Evolutionary conservation across 2,888 invertebrate genomes (phyloP).

Genomic region (Hypolimnas misippus): DNA sequence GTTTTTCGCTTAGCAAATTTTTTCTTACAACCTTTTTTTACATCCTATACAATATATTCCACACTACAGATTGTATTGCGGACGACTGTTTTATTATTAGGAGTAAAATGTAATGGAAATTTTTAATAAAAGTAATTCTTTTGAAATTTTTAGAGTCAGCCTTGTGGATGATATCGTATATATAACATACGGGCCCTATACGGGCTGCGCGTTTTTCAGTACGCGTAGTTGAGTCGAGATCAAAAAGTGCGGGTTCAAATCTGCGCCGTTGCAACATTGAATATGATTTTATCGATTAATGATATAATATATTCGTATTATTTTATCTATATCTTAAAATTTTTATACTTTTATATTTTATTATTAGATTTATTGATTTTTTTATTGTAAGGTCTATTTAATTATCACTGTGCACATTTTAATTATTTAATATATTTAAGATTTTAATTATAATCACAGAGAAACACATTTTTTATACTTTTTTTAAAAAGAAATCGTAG

Average conservation of each 20-base stretch:
- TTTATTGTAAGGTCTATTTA: conserved; percentile 16
- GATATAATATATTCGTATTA: conserved; percentile 12
- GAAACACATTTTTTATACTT: background rate
- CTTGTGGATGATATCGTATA: conserved; percentile 9
- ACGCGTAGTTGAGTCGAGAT: too few species aligned
- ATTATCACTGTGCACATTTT: conserved; percentile 15
- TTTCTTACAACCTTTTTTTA: conserved; percentile 35
- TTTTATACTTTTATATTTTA: conserved; percentile 36
- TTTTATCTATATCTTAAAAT: conserved; percentile 23
- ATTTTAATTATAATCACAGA: background rate
- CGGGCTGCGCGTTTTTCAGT: too few species aligned
- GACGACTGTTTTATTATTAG: conserved; percentile 8
- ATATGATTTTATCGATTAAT: background rate
- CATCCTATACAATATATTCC: too few species aligned
- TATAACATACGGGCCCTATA: too few species aligned
- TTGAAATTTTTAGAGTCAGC: conserved; percentile 30
- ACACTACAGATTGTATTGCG: conserved; percentile 12
- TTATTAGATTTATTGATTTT: conserved; percentile 7
- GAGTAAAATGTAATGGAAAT: background rate
- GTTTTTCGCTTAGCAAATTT: conserved; percentile 45
- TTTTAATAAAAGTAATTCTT: background rate
- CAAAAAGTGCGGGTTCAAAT: background rate
- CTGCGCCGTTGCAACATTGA: background rate
- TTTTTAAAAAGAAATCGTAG: too few species aligned
- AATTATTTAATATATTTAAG: too few species aligned